Base-by-base conservation (phyloP, 2,888 invertebrate species). In the Melanargia galathea region DNA sequence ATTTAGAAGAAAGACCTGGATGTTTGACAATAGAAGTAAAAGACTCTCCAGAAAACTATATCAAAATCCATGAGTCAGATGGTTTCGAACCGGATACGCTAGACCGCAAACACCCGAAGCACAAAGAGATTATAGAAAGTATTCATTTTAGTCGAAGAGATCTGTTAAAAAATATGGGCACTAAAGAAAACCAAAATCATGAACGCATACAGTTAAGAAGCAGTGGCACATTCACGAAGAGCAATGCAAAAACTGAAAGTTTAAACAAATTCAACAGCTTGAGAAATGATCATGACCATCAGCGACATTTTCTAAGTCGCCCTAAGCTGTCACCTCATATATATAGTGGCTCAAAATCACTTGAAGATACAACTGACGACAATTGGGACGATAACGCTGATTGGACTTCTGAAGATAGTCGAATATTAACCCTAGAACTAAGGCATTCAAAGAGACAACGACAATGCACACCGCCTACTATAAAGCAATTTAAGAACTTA, bases 41-140 rank as follows among this genome's bases (percentile, higher is more conserved):
- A 78, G 96, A 96, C 79, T 94, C 96, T 20, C 94, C 96, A 0
- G 94, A 95, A 72, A 95, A 96, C 75, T 95, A 95, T 70, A 93
- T 95, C 7, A 93, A 93, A 75, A 94, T 95, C 55, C 93, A 95
- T 62, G 97, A 97, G 75, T 96, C 96, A 1, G 96, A 96, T 73
- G 94, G 94, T 60, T 97, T 96, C 74, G 97, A 97, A 80, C 96
- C 97, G 0, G 97, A 97, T 71, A 97, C 97, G 0, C 88, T 97
- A 62, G 97, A 97, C 75, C 92, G 97, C 26, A 96, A 96, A 77
- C 94, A 95, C 48, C 93, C 77, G 1, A 91, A 90, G 73, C 82
- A 87, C 40, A 90, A 85, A 76, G 81, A 82, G 64, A 68, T 73
- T 26, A 64, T 75, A 26, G 84, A 84, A 66, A 81, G 68, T 61